Base-by-base conservation (phyloP, 2,113 vertebrate genomes). In the Sander vitreus region DNA sequence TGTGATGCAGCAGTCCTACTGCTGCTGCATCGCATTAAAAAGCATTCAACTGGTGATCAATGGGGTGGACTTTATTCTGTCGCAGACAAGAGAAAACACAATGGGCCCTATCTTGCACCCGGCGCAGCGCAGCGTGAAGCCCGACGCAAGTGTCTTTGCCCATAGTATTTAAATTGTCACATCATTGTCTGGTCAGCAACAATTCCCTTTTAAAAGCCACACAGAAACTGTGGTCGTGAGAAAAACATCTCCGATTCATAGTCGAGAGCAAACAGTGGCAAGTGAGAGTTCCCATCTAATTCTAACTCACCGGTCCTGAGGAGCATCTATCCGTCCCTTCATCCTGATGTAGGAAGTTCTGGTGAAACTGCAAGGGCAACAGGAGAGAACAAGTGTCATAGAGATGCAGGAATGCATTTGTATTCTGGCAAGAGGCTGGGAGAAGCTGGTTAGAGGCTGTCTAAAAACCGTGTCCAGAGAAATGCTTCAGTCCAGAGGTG, bases 221-320 rank as follows among this genome's bases (percentile, higher is more conserved):
- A 43, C 19, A 72, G 66, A 80, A 71, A 59, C 67, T 57, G 50
- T 53, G 69, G 43, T 14, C 2, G 15, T 66, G 39, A 59, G 11
- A 10, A 62, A 71, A 70, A 48, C 3, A 2, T 1, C 0, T 1
- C 0, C 3, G 25, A 70, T 62, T 45, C 43, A 36, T n/a, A n/a
- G n/a, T 27, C 3, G 11, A 83, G 43, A 70, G 57, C 36, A 55
- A 78, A 39, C 0, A 39, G 1, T 1, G 2, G 18, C 66, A 85
- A 74, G 45, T 54, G 33, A 76, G 25, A 76, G 50, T 1, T 45
- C 39, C 0, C 1, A 19, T 64, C 12, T 7, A 1, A 19, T 45
- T 48, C 3, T n/a, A n/a, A 76, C 90, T 88, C 84, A 94, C 93
- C 82, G 74, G 78, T 94, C 93, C 63, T 43, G 82, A 4, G 92